These are phyloP conservation scores for Brachypterus glaber DNA, from an alignment of 2,888 invertebrate genomes.

Conservation along the genomic window DNA sequence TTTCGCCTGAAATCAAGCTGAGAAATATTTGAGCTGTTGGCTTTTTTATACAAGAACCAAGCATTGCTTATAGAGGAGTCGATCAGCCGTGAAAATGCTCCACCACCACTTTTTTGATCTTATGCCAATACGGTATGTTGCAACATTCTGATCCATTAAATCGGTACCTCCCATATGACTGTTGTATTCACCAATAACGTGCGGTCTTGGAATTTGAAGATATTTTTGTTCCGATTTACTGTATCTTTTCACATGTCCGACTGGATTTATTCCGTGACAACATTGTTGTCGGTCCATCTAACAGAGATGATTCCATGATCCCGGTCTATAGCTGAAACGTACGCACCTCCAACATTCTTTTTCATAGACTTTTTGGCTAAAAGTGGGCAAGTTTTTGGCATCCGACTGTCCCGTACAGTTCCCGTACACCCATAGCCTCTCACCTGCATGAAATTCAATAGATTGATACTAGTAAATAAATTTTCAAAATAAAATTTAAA, in stretches of 20 bases:
- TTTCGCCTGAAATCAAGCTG: slow-evolving; percentile 13
- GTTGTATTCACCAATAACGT: slow-evolving; percentile 20
- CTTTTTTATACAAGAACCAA: slow-evolving; percentile 11
- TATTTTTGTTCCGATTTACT: slow-evolving; percentile 2
- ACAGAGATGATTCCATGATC: slow-evolving; percentile 1
- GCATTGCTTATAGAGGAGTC: too few species aligned
- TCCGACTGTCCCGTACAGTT: too few species aligned
- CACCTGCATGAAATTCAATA: slow-evolving; percentile 7
- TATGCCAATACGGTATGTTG: slow-evolving; percentile 10
- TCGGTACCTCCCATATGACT: slow-evolving; percentile 22
- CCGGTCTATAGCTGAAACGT: slow-evolving; percentile 7
- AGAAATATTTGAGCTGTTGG: slow-evolving; percentile 4
- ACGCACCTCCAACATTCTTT: slow-evolving; percentile 9
- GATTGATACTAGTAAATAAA: slow-evolving; percentile 9
- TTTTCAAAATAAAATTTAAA: slow-evolving; percentile 9
- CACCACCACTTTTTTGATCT: slow-evolving; percentile 10
- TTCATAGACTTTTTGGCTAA: slow-evolving; percentile 9
- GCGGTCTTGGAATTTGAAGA: slow-evolving; percentile 18
- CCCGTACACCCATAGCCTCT: slow-evolving; percentile 7
- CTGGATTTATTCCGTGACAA: background rate
- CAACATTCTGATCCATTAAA: slow-evolving; percentile 18
- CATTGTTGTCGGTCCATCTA: too few species aligned
- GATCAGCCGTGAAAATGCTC: slow-evolving; percentile 3
- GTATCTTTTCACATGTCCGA: background rate
- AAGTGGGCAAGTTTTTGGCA: slow-evolving; percentile 8